phyloP scores from a whole-genome alignment of 2,113 vertebrate genomes.

The Peucedramus taeniatus region DNA sequence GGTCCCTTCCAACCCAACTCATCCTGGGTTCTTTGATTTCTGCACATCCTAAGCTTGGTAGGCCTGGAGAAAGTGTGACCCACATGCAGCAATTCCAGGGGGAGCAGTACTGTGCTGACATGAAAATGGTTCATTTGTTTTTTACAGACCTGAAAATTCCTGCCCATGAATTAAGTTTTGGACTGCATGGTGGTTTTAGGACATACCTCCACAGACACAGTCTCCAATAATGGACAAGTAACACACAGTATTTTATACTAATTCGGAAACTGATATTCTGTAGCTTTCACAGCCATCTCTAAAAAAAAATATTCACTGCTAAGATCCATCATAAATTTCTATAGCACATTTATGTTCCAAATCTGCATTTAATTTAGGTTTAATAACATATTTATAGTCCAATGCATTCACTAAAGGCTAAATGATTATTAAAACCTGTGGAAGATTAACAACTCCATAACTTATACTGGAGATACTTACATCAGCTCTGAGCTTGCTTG shows the following conservation, averaged over 20 bases:
- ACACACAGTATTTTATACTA: neutral
- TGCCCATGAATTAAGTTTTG: neutral
- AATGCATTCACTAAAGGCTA: neutral
- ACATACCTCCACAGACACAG: neutral
- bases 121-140: neutral
- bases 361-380: slow-evolving; percentile 56
- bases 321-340: slow-evolving; percentile 47
- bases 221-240: neutral
- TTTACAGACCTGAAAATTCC: neutral
- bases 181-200: neutral
- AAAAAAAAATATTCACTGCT: slow-evolving; percentile 1
- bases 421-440: slow-evolving; percentile 43
- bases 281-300: neutral
- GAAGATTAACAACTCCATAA: slow-evolving; percentile 17
- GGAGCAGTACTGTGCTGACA: neutral
- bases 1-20: neutral
- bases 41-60: neutral
- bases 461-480: neutral
- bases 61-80: neutral
- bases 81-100: neutral
- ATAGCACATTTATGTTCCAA: slow-evolving; percentile 14
- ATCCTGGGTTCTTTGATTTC: neutral
- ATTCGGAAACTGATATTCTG: neutral
- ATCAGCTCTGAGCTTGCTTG: neutral
- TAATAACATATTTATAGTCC: slow-evolving; percentile 45